phyloP scores from a whole-genome alignment of 2,113 vertebrate species.

The Chloebia gouldiae region DNA sequence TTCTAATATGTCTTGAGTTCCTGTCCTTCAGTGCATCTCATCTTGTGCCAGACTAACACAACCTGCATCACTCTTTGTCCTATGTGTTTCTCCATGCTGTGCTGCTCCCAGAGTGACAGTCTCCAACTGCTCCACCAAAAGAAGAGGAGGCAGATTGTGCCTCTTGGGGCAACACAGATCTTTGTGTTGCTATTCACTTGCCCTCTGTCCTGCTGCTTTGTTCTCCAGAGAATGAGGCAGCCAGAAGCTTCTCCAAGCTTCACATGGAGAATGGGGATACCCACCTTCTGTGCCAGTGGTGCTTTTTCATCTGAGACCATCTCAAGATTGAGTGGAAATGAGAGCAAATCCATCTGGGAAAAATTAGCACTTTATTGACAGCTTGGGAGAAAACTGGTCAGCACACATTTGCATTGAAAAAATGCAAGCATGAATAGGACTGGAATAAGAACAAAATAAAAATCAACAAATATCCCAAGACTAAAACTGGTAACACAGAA shows the following conservation, averaged over 20 bases:
- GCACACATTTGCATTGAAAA: background rate
- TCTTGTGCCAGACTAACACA: background rate
- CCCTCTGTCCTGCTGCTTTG: background rate
- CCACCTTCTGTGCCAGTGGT: background rate
- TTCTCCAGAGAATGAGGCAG: background rate
- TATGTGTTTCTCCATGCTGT: background rate
- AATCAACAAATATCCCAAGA: background rate
- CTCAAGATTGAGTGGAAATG: background rate
- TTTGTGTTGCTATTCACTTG: background rate
- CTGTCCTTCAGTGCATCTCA: background rate
- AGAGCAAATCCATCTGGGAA: background rate
- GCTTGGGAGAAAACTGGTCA: background rate
- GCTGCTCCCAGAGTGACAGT: background rate
- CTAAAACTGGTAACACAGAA: background rate
- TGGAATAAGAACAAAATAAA: background rate
- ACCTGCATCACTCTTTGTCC: background rate
- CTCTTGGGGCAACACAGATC: background rate
- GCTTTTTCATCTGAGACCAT: background rate
- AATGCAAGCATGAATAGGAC: background rate
- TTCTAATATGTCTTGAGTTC: background rate
- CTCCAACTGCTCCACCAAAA: background rate
- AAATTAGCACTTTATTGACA: background rate
- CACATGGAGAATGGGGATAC: fast-evolving
- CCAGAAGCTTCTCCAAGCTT: background rate
- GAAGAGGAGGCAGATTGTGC: background rate